phyloP scores from a whole-genome alignment of 1,140 invertebrate species.

The Bombus cullumanus region DNA sequence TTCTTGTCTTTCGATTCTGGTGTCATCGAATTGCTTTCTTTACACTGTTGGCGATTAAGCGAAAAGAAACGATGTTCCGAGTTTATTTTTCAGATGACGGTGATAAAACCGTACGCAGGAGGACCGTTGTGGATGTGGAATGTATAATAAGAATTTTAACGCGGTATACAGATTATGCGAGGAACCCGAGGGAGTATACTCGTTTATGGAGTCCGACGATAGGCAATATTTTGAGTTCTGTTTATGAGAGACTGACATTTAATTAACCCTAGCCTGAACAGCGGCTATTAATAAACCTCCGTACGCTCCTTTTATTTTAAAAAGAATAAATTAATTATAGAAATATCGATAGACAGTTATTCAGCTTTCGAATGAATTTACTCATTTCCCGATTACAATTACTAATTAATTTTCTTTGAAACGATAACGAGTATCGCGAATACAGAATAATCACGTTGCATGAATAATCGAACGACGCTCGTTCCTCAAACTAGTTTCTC shows the following conservation, averaged over 20 bases:
- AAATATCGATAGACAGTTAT: too few species aligned
- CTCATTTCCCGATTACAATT: too few species aligned
- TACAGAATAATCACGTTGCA: neutral
- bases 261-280: constrained; percentile 6
- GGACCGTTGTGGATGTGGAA: constrained; percentile 15
- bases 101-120: constrained; percentile 18
- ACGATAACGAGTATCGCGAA: neutral
- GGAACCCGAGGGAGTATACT: neutral
- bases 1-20: neutral
- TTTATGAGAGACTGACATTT: neutral
- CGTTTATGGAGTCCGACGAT: constrained; percentile 14
- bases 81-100: constrained; percentile 21
- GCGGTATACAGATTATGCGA: constrained; percentile 23
- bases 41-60: neutral
- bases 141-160: constrained; percentile 29
- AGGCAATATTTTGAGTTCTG: constrained; percentile 12
- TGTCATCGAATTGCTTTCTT: neutral
- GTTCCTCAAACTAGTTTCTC: neutral
- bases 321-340: too few species aligned
- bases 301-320: too few species aligned
- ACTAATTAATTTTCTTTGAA: neutral
- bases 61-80: neutral
- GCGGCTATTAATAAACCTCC: too few species aligned
- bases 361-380: too few species aligned
- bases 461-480: neutral